Conservation (phyloP, 2,888 invertebrate species). For the Heliconius charithonia region DNA sequence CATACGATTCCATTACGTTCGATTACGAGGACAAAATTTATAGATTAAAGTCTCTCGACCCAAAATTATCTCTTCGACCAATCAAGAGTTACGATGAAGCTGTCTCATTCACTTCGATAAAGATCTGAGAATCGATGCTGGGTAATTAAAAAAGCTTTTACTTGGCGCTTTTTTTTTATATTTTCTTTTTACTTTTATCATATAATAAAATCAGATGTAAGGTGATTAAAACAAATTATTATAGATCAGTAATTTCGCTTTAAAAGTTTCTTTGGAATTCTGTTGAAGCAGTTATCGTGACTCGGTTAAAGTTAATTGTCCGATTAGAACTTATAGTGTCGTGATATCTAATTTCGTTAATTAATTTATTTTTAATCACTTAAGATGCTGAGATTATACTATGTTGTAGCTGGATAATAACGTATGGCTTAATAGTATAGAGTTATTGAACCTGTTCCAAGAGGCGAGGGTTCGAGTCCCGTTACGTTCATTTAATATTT, state of each 20-base stretch:
- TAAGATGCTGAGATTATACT: not conserved
- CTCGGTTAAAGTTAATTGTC: not conserved
- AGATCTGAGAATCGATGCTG: slow-evolving; percentile 53
- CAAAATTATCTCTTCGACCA: slow-evolving; percentile 47
- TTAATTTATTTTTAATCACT: slow-evolving; percentile 1
- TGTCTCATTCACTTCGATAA: slow-evolving; percentile 61
- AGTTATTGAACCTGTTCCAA: not conserved
- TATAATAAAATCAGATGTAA: slow-evolving; percentile 11
- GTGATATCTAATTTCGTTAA: not conserved
- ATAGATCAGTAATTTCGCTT: not conserved
- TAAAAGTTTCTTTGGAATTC: slow-evolving; percentile 3
- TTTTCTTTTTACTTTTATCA: slow-evolving; percentile 3
- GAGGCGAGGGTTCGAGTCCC: not conserved
- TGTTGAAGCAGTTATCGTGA: not conserved
- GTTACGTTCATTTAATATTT: too few relatives aligned
- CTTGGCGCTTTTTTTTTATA: slow-evolving; percentile 23
- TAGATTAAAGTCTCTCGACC: slow-evolving; percentile 35
- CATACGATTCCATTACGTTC: slow-evolving; percentile 42
- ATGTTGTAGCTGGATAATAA: not conserved
- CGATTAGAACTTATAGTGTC: not conserved
- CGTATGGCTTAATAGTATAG: not conserved
- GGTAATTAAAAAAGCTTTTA: slow-evolving; percentile 35
- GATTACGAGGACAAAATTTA: slow-evolving; percentile 43
- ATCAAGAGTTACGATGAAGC: slow-evolving; percentile 51
- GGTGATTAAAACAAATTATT: slow-evolving; percentile 27